Percentiles rank a stretch among this genome's conserved stretches.
phyloP scores from a whole-genome alignment of 2,888 invertebrate species.

The Chloroclysta siterata region DNA sequence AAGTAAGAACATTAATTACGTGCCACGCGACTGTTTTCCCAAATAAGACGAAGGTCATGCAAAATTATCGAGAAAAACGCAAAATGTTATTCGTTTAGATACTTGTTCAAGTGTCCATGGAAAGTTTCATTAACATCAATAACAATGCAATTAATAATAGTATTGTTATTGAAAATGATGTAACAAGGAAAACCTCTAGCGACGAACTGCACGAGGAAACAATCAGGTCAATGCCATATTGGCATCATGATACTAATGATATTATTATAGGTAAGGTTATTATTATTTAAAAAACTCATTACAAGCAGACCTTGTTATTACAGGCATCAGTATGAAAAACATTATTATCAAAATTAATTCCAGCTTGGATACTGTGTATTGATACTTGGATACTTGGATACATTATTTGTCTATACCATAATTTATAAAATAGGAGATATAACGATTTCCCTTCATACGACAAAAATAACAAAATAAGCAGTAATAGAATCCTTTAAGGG shows the following conservation, averaged over 20 bases:
- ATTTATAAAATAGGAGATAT: background rate
- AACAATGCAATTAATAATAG: slow-evolving; percentile 41
- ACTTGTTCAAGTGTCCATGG: background rate
- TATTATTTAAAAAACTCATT: slow-evolving; percentile 17
- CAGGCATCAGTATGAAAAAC: background rate
- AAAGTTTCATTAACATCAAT: slow-evolving; percentile 46
- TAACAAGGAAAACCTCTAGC: slow-evolving; percentile 57
- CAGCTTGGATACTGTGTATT: background rate
- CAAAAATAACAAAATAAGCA: too few relatives aligned
- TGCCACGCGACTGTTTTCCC: background rate
- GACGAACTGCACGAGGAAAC: slow-evolving; percentile 39
- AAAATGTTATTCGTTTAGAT: too few relatives aligned
- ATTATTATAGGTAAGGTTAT: slow-evolving; percentile 30
- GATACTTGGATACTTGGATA: too few relatives aligned
- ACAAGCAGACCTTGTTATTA: background rate
- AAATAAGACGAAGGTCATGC: background rate
- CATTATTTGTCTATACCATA: background rate
- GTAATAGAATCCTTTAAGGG: too few relatives aligned
- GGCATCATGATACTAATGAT: slow-evolving; percentile 24
- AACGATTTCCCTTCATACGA: too few relatives aligned
- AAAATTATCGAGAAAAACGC: slow-evolving; percentile 37
- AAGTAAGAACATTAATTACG: background rate
- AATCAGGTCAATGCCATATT: slow-evolving; percentile 53
- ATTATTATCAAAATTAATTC: background rate
- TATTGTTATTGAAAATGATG: slow-evolving; percentile 54